These are phyloP conservation scores for Harpalus rubripes DNA, from an alignment of 2,888 invertebrate species.

Conservation along the genomic window DNA sequence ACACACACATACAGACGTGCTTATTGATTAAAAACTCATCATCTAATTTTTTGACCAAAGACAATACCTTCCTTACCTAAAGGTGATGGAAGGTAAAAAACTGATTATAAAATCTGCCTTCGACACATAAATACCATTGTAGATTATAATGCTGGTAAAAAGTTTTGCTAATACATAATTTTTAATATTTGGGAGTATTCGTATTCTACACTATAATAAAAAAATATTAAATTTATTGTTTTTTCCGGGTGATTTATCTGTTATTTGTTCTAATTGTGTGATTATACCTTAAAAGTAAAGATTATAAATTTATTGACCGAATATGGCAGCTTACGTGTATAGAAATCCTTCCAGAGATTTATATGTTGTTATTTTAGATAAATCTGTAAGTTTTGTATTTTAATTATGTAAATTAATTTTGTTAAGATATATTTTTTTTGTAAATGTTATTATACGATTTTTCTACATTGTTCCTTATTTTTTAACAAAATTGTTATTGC, in stretches of 20 bases:
- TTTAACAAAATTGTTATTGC: background rate
- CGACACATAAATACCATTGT: no score
- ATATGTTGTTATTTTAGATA: slow-evolving; percentile 8
- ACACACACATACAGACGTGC: no score
- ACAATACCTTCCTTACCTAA: no score
- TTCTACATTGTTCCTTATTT: background rate
- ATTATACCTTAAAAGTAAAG: slow-evolving; percentile 13
- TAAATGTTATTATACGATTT: background rate
- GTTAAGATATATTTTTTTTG: background rate
- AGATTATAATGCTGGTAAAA: no score
- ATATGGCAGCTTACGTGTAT: background rate
- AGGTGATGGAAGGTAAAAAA: no score
- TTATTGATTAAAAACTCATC: no score
- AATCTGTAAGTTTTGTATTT: slow-evolving; percentile 10
- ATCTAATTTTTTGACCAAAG: no score
- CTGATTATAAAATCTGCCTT: no score
- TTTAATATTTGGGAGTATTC: no score
- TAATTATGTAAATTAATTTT: slow-evolving; percentile 20
- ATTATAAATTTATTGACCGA: slow-evolving; percentile 19
- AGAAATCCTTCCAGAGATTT: slow-evolving; percentile 22
- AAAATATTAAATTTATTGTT: no score
- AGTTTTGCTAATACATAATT: no score
- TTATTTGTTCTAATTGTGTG: slow-evolving; percentile 25
- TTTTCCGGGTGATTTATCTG: background rate
- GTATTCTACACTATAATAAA: no score